Evolutionary conservation across 2,113 vertebrate genomes (phyloP), one percentile per base, ranked within the genome.

Genomic region (Anhinga anhinga): DNA sequence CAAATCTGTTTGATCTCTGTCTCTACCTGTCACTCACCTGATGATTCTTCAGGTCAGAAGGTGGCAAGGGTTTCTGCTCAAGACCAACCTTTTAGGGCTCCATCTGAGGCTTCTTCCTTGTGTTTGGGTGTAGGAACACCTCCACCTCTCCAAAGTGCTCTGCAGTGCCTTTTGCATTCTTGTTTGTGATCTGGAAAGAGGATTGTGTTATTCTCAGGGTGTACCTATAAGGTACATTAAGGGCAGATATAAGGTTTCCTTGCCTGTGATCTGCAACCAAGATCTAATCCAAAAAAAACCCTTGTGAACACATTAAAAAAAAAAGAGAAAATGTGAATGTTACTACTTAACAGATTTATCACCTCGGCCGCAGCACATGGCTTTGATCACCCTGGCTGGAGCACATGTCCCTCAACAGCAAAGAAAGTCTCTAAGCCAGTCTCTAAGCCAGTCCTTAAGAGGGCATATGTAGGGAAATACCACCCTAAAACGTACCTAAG

Each of bases 1-100:
- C 0, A 53, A 52, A 30, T 5, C 42, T 2, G 1, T 61, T 72
- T 15, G 21, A 3, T 11, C 7, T 73, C 81, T 40, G 4, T 15
- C 22, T 55, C 34, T 69, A 22, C 13, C 32, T 15, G 9, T 61
- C 2, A 1, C 30, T n/a, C 9, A 58, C 7, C 25, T 50, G 44
- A 11, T 29, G 25, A 16, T 42, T 82, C 42, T 53, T 25, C 13
- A 62, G 27, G 20, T 53, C 45, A 72, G 44, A 62, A 77, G 26
- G 4, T 82, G 25, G 5, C 8, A 74, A 8, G 2, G 18, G 3
- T 47, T 80, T 86, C 16, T 86, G 42, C 18, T 50, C 13, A 62
- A 62, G 26, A 45, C 2, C 14, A 34, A 15, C 15, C 36, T 42
- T 36, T 72, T 29, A 47, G 11, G 29, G 7, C 6, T 56, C 22